phyloP scores from a whole-genome alignment of 1,140 invertebrate species.

The Tetramorium parvispinum region DNA sequence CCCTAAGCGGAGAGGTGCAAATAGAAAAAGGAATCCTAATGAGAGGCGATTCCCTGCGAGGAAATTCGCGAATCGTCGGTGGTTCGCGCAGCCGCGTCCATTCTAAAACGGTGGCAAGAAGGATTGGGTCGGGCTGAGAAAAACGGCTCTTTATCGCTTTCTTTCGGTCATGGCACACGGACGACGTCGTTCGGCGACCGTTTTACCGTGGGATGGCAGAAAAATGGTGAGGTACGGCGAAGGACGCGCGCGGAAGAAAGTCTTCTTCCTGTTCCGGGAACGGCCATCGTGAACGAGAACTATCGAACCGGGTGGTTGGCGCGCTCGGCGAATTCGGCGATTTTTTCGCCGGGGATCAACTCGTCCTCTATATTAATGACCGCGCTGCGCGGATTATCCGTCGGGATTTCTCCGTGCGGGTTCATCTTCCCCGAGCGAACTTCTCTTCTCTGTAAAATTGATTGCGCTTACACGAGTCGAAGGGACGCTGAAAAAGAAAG shows the following conservation, averaged over 20 bases:
- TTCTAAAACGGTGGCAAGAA: constrained; percentile 41
- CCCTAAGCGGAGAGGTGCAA: neutral
- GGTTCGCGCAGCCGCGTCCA: constrained; percentile 9
- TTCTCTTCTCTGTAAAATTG: constrained; percentile 69
- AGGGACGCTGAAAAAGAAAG: neutral
- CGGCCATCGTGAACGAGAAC: constrained; percentile 36
- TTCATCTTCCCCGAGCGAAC: constrained; percentile 50
- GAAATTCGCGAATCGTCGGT: neutral
- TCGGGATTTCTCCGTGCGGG: constrained; percentile 62
- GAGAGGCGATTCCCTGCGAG: constrained; percentile 6
- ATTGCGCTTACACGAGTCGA: constrained; percentile 55
- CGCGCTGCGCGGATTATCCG: constrained; percentile 74
- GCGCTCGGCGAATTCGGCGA: constrained; percentile 55
- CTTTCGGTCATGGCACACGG: constrained; percentile 8
- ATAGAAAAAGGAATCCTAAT: constrained; percentile 29
- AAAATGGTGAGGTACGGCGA: constrained; percentile 20
- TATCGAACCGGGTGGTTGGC: constrained; percentile 62
- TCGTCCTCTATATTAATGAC: constrained; percentile 79
- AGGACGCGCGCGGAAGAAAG: neutral
- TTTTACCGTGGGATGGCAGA: neutral
- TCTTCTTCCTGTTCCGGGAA: neutral
- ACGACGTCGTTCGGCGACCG: constrained; percentile 17
- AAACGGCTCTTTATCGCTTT: constrained; percentile 57
- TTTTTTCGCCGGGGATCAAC: constrained; percentile 76
- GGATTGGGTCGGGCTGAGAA: constrained; percentile 21